Evolutionary conservation across 1,140 invertebrate genomes (phyloP).

Genomic region (Mamestra configurata): DNA sequence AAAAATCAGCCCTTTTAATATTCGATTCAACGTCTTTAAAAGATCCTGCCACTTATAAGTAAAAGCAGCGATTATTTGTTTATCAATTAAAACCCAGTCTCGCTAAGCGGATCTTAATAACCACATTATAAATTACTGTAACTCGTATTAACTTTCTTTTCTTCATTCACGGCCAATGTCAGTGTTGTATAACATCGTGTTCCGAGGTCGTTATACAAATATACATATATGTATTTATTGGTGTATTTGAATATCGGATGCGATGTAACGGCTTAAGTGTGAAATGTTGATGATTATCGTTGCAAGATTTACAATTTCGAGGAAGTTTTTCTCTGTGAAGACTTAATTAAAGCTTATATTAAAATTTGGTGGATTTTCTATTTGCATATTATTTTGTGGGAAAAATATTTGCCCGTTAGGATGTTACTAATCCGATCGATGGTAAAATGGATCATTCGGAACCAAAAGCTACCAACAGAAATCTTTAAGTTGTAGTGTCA

Average conservation of each 20-base stretch:
- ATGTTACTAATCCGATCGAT: too few relatives aligned
- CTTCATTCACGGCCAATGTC: conserved; percentile 19
- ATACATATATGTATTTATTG: conserved; percentile 2
- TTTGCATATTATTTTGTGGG: not conserved
- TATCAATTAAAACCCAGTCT: not conserved
- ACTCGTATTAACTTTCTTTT: conserved; percentile 8
- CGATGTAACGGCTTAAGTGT: not conserved
- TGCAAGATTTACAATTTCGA: not conserved
- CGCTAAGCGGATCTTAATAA: not conserved
- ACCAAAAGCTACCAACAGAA: too few relatives aligned
- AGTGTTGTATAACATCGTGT: conserved; percentile 13
- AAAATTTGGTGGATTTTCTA: too few relatives aligned
- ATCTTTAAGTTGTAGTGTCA: too few relatives aligned
- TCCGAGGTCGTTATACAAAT: conserved; percentile 1
- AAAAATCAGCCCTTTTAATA: too few relatives aligned
- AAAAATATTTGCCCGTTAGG: too few relatives aligned
- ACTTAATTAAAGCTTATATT: not conserved
- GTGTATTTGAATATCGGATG: not conserved
- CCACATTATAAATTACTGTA: conserved; percentile 2
- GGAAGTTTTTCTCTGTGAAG: not conserved
- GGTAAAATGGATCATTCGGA: too few relatives aligned
- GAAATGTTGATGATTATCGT: not conserved
- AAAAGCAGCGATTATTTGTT: not conserved
- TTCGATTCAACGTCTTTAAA: too few relatives aligned
- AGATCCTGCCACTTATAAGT: not conserved